A percentile compares a stretch with the other conserved stretches of the same genome.
Conservation (phyloP, 2,113 vertebrate species). For the Numida meleagris region DNA sequence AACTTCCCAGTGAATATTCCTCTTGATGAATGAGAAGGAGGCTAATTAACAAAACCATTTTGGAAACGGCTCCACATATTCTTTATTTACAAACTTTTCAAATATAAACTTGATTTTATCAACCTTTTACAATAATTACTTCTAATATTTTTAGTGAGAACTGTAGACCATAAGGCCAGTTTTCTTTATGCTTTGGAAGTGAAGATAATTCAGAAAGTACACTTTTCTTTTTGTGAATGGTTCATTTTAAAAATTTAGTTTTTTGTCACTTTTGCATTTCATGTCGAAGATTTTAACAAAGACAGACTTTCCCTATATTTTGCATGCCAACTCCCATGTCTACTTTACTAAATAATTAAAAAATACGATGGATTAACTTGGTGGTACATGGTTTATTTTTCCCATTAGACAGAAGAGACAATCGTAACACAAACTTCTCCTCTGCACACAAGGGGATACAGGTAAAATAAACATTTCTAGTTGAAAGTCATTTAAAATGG, state of each 20-base stretch:
- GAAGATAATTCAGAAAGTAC: neutral
- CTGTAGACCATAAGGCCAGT: neutral
- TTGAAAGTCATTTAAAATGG: neutral
- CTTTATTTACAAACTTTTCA: neutral
- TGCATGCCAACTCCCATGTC: neutral
- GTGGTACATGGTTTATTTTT: neutral
- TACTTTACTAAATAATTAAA: neutral
- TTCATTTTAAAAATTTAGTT: neutral
- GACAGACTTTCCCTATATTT: neutral
- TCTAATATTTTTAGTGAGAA: neutral
- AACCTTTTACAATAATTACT: neutral
- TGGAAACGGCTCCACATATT: accelerated
- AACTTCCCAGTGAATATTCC: neutral
- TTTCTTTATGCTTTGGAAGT: neutral
- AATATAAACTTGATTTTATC: neutral
- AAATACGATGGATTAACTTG: neutral
- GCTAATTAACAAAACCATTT: neutral
- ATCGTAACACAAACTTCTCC: neutral
- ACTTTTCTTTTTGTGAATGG: neutral
- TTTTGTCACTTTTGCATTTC: neutral
- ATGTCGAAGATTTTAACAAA: neutral
- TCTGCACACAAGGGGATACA: neutral
- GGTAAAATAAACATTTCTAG: neutral
- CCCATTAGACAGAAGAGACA: neutral
- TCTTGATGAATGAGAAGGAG: neutral